These are phyloP conservation scores for Abramis brama DNA, from an alignment of 2,113 vertebrate genomes.

Conservation along the genomic window DNA sequence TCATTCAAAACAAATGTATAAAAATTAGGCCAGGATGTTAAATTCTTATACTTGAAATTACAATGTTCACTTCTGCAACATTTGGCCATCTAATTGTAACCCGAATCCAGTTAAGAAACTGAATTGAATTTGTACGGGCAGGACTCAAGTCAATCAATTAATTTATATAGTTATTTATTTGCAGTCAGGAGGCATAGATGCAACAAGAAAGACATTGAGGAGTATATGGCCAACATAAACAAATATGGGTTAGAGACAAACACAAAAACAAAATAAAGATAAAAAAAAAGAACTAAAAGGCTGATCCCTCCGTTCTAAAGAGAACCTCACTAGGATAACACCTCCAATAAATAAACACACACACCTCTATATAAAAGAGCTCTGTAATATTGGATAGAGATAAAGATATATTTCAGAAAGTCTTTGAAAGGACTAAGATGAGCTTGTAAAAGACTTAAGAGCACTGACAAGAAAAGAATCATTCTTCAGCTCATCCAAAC, in stretches of 20 bases:
- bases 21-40: neutral
- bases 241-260: conserved; percentile 17
- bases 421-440: conserved; percentile 19
- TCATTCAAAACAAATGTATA: neutral
- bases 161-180: conserved; percentile 51
- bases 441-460: neutral
- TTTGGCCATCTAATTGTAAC: neutral
- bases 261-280: neutral
- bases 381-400: neutral
- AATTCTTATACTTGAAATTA: neutral
- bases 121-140: neutral
- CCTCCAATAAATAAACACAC: conserved; percentile 24
- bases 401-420: neutral
- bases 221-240: neutral
- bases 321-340: conserved; percentile 78
- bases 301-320: conserved; percentile 76
- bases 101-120: neutral
- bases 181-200: conserved; percentile 43
- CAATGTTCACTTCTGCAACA: neutral
- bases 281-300: conserved; percentile 10
- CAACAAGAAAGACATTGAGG: conserved; percentile 29
- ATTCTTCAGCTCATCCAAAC: neutral
- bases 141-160: neutral
- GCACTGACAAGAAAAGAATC: neutral
- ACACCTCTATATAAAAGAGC: conserved; percentile 26